Percentiles rank a stretch among this genome's conserved stretches.
These are phyloP conservation scores for Dugesia japonica DNA, from an alignment of 2,888 invertebrate genomes.

Conservation along the genomic window DNA sequence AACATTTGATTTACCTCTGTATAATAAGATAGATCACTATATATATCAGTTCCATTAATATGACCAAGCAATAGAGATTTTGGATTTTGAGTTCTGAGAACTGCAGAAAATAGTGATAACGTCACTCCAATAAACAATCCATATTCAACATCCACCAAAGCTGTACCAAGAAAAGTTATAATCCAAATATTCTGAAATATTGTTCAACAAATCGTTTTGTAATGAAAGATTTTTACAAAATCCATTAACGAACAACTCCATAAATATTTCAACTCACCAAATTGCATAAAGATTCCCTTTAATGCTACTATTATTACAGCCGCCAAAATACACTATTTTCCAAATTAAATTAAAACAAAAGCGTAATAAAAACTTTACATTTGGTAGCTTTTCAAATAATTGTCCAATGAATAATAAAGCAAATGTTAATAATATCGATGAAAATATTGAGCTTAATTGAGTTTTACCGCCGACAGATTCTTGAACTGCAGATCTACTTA, in stretches of 20 bases:
- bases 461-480: conserved; percentile 70
- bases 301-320: conserved; percentile 45
- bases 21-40: conserved; percentile 42
- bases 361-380: conserved; percentile 49
- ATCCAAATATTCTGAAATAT: not conserved
- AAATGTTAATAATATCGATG: conserved; percentile 59
- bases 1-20: conserved; percentile 39
- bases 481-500: conserved; percentile 57
- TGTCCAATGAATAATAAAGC: conserved; percentile 73
- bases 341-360: no score
- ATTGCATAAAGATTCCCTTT: conserved; percentile 46
- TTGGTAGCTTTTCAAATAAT: conserved; percentile 68
- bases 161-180: conserved; percentile 38
- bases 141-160: conserved; percentile 40
- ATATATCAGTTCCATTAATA: conserved; percentile 48
- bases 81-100: conserved; percentile 40
- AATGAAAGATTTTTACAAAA: conserved; percentile 46
- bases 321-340: conserved; percentile 52
- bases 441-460: conserved; percentile 63
- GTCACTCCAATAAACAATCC: conserved; percentile 40
- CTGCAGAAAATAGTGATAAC: conserved; percentile 42
- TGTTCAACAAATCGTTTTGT: no score
- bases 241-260: conserved; percentile 44
- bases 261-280: conserved; percentile 41
- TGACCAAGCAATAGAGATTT: conserved; percentile 43